phyloP scores from a whole-genome alignment of 2,113 vertebrate species.

The Ptilorrhoa leucosticta region DNA sequence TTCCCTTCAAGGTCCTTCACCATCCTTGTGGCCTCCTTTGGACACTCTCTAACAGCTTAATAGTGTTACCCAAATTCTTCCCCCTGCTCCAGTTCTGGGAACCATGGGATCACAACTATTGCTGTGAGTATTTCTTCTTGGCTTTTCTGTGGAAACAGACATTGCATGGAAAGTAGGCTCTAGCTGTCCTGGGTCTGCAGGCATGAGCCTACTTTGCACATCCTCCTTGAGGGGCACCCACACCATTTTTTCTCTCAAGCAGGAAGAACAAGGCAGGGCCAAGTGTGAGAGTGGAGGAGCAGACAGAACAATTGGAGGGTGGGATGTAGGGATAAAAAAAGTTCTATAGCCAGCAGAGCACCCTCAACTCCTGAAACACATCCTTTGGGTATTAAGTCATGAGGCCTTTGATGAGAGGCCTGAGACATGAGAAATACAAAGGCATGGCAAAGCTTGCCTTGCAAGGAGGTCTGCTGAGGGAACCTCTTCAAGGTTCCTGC shows the following conservation, averaged over 20 bases:
- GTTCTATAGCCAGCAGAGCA: neutral
- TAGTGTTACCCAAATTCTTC: neutral
- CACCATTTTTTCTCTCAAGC: neutral
- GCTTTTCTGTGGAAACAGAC: neutral
- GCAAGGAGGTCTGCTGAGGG: neutral
- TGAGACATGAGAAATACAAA: neutral
- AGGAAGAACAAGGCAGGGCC: neutral
- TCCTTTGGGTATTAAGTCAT: neutral
- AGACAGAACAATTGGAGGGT: neutral
- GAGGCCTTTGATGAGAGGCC: neutral
- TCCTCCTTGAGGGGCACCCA: neutral
- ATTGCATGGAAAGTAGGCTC: neutral
- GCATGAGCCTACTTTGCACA: neutral
- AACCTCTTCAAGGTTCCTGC: neutral
- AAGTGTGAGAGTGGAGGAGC: neutral
- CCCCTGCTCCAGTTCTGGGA: neutral
- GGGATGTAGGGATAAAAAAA: neutral
- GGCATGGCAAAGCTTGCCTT: neutral
- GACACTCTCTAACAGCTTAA: too few species aligned
- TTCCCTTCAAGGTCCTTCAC: neutral
- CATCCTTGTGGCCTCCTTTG: fast-evolving
- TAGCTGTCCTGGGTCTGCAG: neutral
- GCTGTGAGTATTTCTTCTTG: neutral
- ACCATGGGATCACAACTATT: neutral
- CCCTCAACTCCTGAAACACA: neutral